These are phyloP conservation scores for Nipponia nippon DNA, from an alignment of 2,113 vertebrate genomes.

Conservation along the genomic window DNA sequence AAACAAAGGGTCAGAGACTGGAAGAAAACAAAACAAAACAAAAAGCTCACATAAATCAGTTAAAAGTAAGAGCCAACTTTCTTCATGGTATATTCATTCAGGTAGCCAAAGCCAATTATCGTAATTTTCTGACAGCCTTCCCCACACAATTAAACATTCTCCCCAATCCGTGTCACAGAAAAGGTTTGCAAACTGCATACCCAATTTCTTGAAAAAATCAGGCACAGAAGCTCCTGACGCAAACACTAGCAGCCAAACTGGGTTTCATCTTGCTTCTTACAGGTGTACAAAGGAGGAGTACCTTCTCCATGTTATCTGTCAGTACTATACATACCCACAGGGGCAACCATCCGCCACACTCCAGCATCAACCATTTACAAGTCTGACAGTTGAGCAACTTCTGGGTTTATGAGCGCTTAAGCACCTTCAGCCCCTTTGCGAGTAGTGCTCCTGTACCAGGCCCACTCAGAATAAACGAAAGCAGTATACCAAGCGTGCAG, in stretches of 20 bases:
- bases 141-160: background rate
- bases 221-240: background rate
- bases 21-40: background rate
- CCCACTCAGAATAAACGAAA: background rate
- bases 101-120: background rate
- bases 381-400: background rate
- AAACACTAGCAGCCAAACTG: background rate
- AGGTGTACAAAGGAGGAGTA: background rate
- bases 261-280: background rate
- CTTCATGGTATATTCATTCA: background rate
- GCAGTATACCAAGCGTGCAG: background rate
- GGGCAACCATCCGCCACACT: background rate
- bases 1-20: background rate
- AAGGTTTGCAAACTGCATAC: background rate
- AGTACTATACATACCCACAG: background rate
- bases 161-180: background rate
- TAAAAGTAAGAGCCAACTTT: background rate
- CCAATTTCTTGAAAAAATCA: background rate
- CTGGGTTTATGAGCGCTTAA: background rate
- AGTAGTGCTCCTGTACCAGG: background rate
- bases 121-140: background rate
- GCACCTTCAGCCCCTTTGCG: background rate
- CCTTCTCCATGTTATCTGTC: background rate
- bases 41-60: background rate
- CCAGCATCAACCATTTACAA: background rate